Base-by-base conservation (phyloP, 2,113 vertebrate genomes). In the Psophia crepitans region DNA sequence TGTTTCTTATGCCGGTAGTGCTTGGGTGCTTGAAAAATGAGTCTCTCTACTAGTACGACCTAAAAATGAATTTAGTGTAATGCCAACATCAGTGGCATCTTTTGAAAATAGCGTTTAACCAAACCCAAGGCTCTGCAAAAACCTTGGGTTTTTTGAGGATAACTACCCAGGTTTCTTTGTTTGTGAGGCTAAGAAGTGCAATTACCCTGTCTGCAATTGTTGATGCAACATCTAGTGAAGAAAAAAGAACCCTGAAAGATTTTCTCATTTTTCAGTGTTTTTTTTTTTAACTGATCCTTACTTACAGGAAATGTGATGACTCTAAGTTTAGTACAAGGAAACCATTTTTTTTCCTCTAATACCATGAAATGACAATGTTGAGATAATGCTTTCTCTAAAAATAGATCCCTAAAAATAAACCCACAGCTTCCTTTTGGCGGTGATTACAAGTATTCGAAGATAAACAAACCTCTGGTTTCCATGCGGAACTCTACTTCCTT, bases 371-470 rank as follows among this genome's bases (percentile, higher is more conserved):
- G 82, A 81, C 79, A 92, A 77, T 93, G 85, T 77, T 92, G 85
- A 93, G 88, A 95, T 96, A 96, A 78, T 75, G 28, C 65, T 79
- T 75, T 87, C 7, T 39, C 64, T 95, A 94, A 90, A 96, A 96
- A 92, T 95, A 93, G 89, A 89, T 86, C 24, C 77, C 73, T 91
- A 76, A 78, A 95, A 96, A 97, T 97, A 97, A 93, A 82, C 39
- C 46, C 24, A 39, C 76, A 64, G 61, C 91, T 97, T 97, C 95
- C 92, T 93, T 91, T 82, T 95, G 61, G 76, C 56, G 10, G 54
- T 76, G 89, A 89, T 84, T 81, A 23, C 51, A 82, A 88, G 44
- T 69, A 77, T 27, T 84, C 9, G 5, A 84, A 81, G 16, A 53
- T 73, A 95, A 96, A 92, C 86, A 95, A 92, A 93, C 54, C 69